Percentiles rank a stretch among this genome's conserved stretches.
phyloP scores from a whole-genome alignment of 2,113 vertebrate species.

The Merops nubicus region DNA sequence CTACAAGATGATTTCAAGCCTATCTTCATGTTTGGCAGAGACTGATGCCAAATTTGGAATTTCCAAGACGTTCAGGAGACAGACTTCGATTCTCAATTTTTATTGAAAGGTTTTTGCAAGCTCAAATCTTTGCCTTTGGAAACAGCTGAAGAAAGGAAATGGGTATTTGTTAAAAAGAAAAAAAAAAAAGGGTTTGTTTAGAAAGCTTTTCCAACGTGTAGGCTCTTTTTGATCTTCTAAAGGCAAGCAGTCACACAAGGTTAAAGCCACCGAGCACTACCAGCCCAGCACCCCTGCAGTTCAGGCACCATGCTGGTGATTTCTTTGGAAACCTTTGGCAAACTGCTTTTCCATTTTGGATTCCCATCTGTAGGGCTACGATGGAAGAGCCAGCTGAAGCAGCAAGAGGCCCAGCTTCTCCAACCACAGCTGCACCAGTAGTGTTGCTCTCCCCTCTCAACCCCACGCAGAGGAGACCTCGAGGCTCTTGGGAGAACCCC shows the following conservation, averaged over 20 bases:
- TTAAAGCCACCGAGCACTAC: not conserved
- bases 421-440: not conserved
- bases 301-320: not conserved
- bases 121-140: not conserved
- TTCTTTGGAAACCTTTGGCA: not conserved
- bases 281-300: not conserved
- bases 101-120: not conserved
- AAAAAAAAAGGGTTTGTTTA: not conserved
- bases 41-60: not conserved
- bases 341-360: not conserved
- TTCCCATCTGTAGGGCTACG: not conserved
- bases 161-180: not conserved
- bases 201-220: not conserved
- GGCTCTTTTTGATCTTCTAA: not conserved
- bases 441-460: not conserved
- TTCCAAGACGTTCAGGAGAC: not conserved
- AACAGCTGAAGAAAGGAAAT: not conserved
- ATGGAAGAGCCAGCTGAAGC: not conserved
- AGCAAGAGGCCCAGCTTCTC: not conserved
- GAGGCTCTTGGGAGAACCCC: not conserved
- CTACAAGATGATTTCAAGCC: not conserved
- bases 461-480: accelerated
- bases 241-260: not conserved
- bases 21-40: not conserved
- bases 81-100: not conserved